Evolutionary conservation across 2,113 vertebrate species (phyloP).

Genomic region (Prolemur simus): DNA sequence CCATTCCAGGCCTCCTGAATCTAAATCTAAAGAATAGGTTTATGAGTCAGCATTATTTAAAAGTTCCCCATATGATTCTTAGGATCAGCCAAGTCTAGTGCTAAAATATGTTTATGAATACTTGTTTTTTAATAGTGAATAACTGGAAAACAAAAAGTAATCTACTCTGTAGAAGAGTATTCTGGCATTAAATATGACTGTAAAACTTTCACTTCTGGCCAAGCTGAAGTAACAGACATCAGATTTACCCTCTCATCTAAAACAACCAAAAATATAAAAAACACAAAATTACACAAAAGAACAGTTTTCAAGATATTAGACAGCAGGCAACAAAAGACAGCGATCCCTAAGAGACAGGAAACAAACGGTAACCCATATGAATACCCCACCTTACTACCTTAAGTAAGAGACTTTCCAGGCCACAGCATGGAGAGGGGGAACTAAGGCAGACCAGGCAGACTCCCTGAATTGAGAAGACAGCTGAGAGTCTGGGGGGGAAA

Average conservation of each 20-base stretch:
- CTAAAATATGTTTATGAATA: conserved; percentile 33
- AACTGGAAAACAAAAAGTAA: conserved; percentile 8
- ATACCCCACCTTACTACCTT: neutral
- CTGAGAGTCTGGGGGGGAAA: neutral
- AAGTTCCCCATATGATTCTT: conserved; percentile 15
- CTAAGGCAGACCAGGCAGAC: neutral
- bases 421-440: neutral
- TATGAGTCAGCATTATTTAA: conserved; percentile 45
- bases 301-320: conserved; percentile 18
- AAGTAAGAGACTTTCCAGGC: conserved; percentile 6
- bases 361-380: neutral
- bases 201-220: neutral
- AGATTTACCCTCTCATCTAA: conserved; percentile 26
- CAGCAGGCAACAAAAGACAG: conserved; percentile 29
- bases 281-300: neutral
- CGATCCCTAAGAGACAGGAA: neutral
- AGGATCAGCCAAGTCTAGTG: neutral
- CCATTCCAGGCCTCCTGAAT: conserved; percentile 18
- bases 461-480: neutral
- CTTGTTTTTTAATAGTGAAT: conserved; percentile 22
- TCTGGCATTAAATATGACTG: neutral
- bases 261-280: neutral
- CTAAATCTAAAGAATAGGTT: conserved; percentile 31
- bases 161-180: neutral
- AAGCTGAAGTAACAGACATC: neutral